Conservation (phyloP, 2,888 invertebrate genomes). For the Volucella inanis region DNA sequence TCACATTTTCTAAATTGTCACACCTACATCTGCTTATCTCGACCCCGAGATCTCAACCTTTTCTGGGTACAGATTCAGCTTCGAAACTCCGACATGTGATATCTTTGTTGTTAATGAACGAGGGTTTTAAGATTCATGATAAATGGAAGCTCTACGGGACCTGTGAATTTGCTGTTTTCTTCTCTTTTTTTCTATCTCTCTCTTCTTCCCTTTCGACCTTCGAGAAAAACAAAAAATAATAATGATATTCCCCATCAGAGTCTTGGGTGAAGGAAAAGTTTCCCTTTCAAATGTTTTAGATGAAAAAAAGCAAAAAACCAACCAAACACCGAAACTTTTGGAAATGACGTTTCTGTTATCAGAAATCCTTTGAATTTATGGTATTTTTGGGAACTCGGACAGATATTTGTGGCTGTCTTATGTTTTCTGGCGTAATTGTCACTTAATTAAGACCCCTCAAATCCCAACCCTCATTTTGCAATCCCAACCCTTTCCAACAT, state of each 20-base stretch:
- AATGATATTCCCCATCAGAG: constrained; percentile 27
- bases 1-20: constrained; percentile 74
- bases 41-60: constrained; percentile 65
- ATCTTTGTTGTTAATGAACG: constrained; percentile 74
- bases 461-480: too few relatives aligned
- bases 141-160: constrained; percentile 51
- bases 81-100: constrained; percentile 69
- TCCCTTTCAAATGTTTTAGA: constrained; percentile 24
- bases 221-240: not conserved
- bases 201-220: too few relatives aligned
- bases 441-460: constrained; percentile 62
- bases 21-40: constrained; percentile 72
- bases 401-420: constrained; percentile 39
- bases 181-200: too few relatives aligned
- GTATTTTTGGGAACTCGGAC: constrained; percentile 43
- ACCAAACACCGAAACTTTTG: constrained; percentile 12
- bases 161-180: not conserved
- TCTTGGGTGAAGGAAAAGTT: constrained; percentile 50
- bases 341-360: constrained; percentile 72
- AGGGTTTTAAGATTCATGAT: constrained; percentile 72
- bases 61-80: constrained; percentile 35
- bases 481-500: too few relatives aligned
- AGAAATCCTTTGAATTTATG: constrained; percentile 72
- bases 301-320: not conserved
- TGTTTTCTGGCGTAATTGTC: constrained; percentile 66